Evolutionary conservation across 2,888 invertebrate species (phyloP), one percentile per base, ranked within the genome.

Genomic region (Cryptops parisi): DNA sequence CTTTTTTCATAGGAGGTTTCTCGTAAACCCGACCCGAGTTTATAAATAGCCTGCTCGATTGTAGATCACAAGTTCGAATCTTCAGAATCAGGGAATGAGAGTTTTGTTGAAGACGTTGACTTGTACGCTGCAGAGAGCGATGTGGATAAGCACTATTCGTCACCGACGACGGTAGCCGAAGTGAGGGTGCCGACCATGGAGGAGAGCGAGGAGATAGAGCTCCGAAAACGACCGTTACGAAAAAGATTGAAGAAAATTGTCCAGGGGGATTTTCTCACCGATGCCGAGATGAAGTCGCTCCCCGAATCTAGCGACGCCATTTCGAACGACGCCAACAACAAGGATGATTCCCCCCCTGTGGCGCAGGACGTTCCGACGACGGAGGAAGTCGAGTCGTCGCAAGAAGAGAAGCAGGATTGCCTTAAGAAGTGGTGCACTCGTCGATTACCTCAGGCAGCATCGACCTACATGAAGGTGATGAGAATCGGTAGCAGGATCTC

Each of bases 381-480:
- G 22, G 24, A 3, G 9, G 9, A 25, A 23, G 15, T 17, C 22
- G 24, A 46, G 24, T 4, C 17, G 24, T 2, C 22, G 15, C 15
- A 15, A 6, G 9, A 15, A 15, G 33, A 15, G 4, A 46, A 46
- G 46, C 21, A 46, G 23, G 19, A 24, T 12, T 22, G 9, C 9
- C 6, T 46, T 2, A 51, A 51, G 26, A 22, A 26, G 21, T 51
- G 51, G 51, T 25, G 24, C 15, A 41, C 51, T 15, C 23, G 51
- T 2, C 41, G 44, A 26, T 19, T 51, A 21, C 51, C 51, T 24
- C 24, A 24, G 5, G 51, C 51, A 15, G 51, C 51, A 12, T 41
- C 51, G 17, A 44, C 51, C 2, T 51, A 41, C 21, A 51, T 51
- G 51, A 51, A 51, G 22, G 51, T 51, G 17, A 51, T 51, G 51